phyloP scores from a whole-genome alignment of 2,888 invertebrate species.

The Caenorhabditis imperialis region DNA sequence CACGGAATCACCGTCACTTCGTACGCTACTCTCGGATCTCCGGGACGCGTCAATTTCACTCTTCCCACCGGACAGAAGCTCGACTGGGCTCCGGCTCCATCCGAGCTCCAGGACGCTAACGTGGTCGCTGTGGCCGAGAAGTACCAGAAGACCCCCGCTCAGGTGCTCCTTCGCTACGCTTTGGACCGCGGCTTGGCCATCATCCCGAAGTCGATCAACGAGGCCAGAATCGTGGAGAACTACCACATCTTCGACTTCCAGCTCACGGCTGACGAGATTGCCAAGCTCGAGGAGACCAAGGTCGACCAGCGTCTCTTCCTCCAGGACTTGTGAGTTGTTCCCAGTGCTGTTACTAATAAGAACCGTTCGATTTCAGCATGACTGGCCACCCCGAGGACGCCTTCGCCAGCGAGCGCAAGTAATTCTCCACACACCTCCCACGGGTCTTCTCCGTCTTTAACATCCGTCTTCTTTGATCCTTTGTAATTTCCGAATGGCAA shows the following conservation, averaged over 20 bases:
- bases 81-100: slow-evolving; percentile 53
- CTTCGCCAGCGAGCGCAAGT: slow-evolving; percentile 50
- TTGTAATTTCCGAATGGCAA: no score
- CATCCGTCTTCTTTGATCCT: no score
- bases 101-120: slow-evolving; percentile 49
- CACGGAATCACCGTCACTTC: slow-evolving; percentile 82
- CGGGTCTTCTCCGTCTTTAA: no score
- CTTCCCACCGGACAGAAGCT: slow-evolving; percentile 34
- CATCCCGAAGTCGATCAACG: slow-evolving; percentile 47
- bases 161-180: slow-evolving; percentile 54
- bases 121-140: slow-evolving; percentile 79
- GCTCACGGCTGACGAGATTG: slow-evolving; percentile 50
- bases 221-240: slow-evolving; percentile 36
- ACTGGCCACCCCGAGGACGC: slow-evolving; percentile 63
- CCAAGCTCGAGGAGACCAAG: slow-evolving; percentile 36
- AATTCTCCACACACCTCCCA: no score
- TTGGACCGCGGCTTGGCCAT: slow-evolving; percentile 41
- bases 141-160: slow-evolving; percentile 62
- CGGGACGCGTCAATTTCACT: slow-evolving; percentile 70
- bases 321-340: slow-evolving; percentile 56
- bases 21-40: slow-evolving; percentile 78
- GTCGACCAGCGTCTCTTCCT: slow-evolving; percentile 49
- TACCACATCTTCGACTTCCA: slow-evolving; percentile 44
- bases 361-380: slow-evolving; percentile 50
- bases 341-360: background rate